Conservation (phyloP, 2,888 invertebrate species). For the Diarsia mendica region DNA sequence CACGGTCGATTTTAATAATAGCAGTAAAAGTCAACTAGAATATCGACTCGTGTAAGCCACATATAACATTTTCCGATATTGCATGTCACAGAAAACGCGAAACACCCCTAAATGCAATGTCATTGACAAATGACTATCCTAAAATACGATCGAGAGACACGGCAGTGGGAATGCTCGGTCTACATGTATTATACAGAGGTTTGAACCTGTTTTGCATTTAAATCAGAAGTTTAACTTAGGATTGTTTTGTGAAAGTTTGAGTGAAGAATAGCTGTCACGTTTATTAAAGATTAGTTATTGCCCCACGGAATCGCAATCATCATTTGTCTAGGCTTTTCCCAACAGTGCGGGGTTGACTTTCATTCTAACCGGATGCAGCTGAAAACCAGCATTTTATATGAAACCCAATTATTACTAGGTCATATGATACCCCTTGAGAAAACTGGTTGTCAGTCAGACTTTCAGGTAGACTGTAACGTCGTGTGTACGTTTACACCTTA, state of each 20-base stretch:
- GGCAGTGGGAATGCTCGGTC: constrained; percentile 50
- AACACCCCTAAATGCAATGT: constrained; percentile 67
- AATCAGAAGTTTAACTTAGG: constrained; percentile 32
- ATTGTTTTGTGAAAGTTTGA: constrained; percentile 1
- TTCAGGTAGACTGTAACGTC: too few relatives aligned
- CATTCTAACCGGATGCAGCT: not conserved
- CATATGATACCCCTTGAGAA: too few relatives aligned
- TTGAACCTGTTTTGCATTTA: constrained; percentile 47
- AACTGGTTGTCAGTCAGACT: too few relatives aligned
- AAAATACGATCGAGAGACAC: constrained; percentile 68
- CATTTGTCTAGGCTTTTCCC: not conserved
- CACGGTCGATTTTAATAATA: not conserved
- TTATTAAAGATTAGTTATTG: not conserved
- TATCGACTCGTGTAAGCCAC: not conserved
- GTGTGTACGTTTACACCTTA: too few relatives aligned
- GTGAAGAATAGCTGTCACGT: not conserved
- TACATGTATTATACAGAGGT: constrained; percentile 29
- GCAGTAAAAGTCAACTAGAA: not conserved
- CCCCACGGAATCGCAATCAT: not conserved
- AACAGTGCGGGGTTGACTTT: not conserved
- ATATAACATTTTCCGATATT: constrained; percentile 58
- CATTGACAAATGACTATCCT: constrained; percentile 67
- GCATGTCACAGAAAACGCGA: constrained; percentile 67
- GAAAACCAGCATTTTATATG: not conserved
- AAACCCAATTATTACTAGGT: too few relatives aligned